Conservation (phyloP, 1,140 invertebrate genomes). For the Drosophila subobscura region DNA sequence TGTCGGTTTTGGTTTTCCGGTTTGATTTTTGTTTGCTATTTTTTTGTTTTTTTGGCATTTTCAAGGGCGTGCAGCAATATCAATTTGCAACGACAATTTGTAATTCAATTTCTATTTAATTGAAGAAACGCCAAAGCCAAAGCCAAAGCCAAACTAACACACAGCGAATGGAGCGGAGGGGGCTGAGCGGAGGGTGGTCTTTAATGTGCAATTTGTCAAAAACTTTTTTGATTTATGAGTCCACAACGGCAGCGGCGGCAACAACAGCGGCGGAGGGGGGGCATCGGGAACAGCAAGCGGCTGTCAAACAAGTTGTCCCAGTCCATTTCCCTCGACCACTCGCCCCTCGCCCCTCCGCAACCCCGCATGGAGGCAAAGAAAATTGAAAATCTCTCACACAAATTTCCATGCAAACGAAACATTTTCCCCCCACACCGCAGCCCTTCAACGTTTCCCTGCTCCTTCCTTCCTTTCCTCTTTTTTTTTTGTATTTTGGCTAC, state of each 20-base stretch:
- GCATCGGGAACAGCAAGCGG: slow-evolving; percentile 26
- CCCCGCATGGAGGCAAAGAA: slow-evolving; percentile 1
- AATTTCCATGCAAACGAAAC: slow-evolving; percentile 55
- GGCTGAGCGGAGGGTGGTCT: slow-evolving; percentile 23
- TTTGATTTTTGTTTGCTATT: slow-evolving; percentile 3
- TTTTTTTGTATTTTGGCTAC: slow-evolving; percentile 16
- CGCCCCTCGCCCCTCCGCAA: background rate
- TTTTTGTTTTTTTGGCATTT: background rate
- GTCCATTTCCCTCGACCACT: background rate
- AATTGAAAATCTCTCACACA: slow-evolving; percentile 42
- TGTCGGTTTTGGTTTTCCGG: slow-evolving; percentile 20
- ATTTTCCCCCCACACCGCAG: slow-evolving; percentile 6
- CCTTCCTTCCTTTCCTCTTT: slow-evolving; percentile 1
- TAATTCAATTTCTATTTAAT: slow-evolving; percentile 57
- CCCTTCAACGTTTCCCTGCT: no score
- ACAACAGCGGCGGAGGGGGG: background rate
- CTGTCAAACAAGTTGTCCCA: slow-evolving; percentile 52
- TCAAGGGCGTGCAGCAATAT: slow-evolving; percentile 13
- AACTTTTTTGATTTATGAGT: slow-evolving; percentile 80
- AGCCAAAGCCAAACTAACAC: slow-evolving; percentile 7
- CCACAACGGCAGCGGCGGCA: slow-evolving; percentile 20
- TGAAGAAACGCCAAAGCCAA: slow-evolving; percentile 24
- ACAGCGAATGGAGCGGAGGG: slow-evolving; percentile 17
- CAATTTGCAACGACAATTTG: slow-evolving; percentile 15
- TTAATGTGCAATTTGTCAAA: slow-evolving; percentile 82